Evolutionary conservation across 1,140 invertebrate species (phyloP), one percentile per base, ranked within the genome.

Genomic region (Agrypnia vestita): DNA sequence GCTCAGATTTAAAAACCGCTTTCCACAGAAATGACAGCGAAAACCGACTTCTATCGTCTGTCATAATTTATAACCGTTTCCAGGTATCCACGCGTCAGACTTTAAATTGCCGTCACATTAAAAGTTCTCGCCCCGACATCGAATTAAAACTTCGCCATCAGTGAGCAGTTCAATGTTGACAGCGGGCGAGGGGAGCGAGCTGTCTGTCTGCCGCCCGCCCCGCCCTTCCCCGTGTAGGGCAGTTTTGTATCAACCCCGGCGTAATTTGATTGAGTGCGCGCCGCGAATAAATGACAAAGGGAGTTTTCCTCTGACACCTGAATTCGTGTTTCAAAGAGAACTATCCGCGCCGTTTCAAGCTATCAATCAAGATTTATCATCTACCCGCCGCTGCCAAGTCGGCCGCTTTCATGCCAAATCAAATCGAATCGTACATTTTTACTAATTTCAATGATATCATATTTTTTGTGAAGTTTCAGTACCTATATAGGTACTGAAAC

Each of bases 71-170:
- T 71, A 71, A 71, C 67, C 67, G 49, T 53, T 51, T 7, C 67
- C 17, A 47, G 46, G 19, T 71, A 21, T 25, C 21, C 19, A 17
- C 44, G 7, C 17, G 47, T 47, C 67, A 6, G 51, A 71, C 67
- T 71, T 71, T 71, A 17, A 25, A 49, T 71, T 71, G 46, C 67
- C 67, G 67, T 49, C 76, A 69, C 51, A 69, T 78, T 78, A 78
- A 78, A 71, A 78, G 76, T 78, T 78, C 21, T 19, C 46, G 46
- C 46, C 43, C 47, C 7, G 46, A 69, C 55, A 78, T 55, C 71
- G 62, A 71, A 69, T 78, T 78, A 78, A 78, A 78, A 69, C 47
- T 69, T 69, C 76, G 3, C 56, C 49, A 35, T 77, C 59, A 77
- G 59, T 25, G 75, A 35, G 64, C 61, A 25, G 56, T 19, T 61